Conservation (phyloP, 2,113 vertebrate genomes). For the Prinia subflava region DNA sequence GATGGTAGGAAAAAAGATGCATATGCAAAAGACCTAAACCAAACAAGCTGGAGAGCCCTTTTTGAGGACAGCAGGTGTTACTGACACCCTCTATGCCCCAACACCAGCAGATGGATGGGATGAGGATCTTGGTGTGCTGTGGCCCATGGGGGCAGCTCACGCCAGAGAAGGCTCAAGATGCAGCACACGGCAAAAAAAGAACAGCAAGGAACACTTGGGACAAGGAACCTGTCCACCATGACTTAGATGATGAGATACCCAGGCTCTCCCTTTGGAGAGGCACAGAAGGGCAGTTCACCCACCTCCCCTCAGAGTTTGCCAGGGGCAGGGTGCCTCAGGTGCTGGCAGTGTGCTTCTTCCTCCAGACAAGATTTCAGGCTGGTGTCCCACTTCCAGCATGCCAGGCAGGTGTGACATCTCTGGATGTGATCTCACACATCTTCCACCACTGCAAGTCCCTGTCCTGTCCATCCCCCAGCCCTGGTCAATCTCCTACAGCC, state of each 20-base stretch:
- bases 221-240: accelerated
- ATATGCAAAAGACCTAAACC: not conserved
- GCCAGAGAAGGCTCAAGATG: not conserved
- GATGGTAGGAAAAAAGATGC: not conserved
- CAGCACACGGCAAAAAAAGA: accelerated
- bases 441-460: not conserved
- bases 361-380: accelerated
- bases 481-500: not conserved
- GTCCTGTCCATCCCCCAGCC: not conserved
- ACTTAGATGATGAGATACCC: not conserved
- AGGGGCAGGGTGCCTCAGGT: not conserved
- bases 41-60: not conserved
- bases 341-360: accelerated
- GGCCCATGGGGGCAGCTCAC: not conserved
- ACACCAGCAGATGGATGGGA: accelerated
- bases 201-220: not conserved
- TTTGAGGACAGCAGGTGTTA: not conserved
- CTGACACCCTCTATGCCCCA: not conserved
- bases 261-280: not conserved
- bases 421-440: not conserved
- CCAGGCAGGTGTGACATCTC: not conserved
- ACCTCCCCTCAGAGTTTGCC: not conserved
- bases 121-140: not conserved
- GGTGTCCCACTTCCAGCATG: accelerated
- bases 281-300: not conserved